Evolutionary conservation across 2,888 invertebrate species (phyloP).

Genomic region (Campoplex nolae): DNA sequence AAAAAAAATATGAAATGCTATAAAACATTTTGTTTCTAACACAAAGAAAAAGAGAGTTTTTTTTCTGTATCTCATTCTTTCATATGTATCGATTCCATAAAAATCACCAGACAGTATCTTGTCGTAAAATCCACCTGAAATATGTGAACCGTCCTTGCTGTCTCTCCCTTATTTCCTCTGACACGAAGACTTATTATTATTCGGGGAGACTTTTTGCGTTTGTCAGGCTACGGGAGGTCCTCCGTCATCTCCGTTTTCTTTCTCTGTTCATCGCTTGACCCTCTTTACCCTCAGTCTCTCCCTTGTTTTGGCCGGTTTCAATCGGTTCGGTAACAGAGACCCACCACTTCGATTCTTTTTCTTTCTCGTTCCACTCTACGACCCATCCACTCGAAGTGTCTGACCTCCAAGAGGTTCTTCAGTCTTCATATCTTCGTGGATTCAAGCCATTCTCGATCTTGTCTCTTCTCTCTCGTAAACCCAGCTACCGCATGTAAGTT

Average conservation of each 20-base stretch:
- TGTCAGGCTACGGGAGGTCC: constrained; percentile 48
- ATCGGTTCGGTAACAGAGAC: constrained; percentile 21
- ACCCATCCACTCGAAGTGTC: constrained; percentile 20
- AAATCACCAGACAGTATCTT: constrained; percentile 40
- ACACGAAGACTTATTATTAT: constrained; percentile 41
- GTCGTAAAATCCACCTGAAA: constrained; percentile 48
- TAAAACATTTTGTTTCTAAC: neutral
- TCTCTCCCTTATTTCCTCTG: neutral
- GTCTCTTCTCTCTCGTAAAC: neutral
- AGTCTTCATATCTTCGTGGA: constrained; percentile 18
- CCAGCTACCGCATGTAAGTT: constrained; percentile 28
- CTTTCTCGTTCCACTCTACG: neutral
- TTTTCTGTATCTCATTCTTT: neutral
- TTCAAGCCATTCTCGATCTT: constrained; percentile 26
- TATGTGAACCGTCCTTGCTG: constrained; percentile 26
- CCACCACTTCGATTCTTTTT: constrained; percentile 17
- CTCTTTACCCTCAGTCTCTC: neutral
- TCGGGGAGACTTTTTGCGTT: constrained; percentile 39
- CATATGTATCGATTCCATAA: constrained; percentile 38
- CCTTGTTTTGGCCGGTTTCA: neutral
- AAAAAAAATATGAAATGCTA: no score
- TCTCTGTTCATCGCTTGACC: neutral
- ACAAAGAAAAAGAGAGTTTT: neutral
- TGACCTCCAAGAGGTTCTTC: neutral
- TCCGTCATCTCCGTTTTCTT: neutral